Evolutionary conservation across 2,888 invertebrate genomes (phyloP), one percentile per base, ranked within the genome.

Genomic region (Halocaridina rubra): DNA sequence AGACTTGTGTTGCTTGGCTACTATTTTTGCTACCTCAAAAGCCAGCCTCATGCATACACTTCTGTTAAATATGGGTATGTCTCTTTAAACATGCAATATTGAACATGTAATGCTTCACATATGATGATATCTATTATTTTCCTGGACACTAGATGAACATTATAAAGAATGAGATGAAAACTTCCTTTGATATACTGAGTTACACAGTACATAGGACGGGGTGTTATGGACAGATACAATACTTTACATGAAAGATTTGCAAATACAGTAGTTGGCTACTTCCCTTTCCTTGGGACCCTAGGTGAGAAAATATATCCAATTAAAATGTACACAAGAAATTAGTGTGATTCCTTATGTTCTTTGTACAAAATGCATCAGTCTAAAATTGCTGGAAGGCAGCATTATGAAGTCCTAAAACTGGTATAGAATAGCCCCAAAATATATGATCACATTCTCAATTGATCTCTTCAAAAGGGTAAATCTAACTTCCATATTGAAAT

Each of bases 401-500:
- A 64, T 46, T 81, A 81, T 81, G 13, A 59, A n/a, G n/a, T n/a
- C n/a, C n/a, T n/a, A n/a, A n/a, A n/a, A n/a, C n/a, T n/a, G n/a
- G n/a, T n/a, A n/a, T n/a, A n/a, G n/a, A n/a, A n/a, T n/a, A n/a
- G n/a, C n/a, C n/a, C n/a, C n/a, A n/a, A n/a, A n/a, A n/a, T 81
- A 81, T 76, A 81, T 81, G 10, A 76, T 33, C 80, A 67, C 30
- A 27, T 33, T 29, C 77, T 61, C 29, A 30, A 27, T 33, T 69
- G 71, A 57, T 59, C 19, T 32, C 78, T 78, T 59, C 78, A 86
- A 75, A 86, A 88, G 32, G 91, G 92, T 81, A 95, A 91, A 89
- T 95, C 93, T 88, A 95, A 92, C 89, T 94, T 94, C 96, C 96
- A 96, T 90, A 96, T 93, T 13, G 95, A 95, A 53, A 96, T 93